Percentiles rank a stretch among this genome's conserved stretches.
Conservation (phyloP, 2,113 vertebrate genomes). For the Balaeniceps rex region DNA sequence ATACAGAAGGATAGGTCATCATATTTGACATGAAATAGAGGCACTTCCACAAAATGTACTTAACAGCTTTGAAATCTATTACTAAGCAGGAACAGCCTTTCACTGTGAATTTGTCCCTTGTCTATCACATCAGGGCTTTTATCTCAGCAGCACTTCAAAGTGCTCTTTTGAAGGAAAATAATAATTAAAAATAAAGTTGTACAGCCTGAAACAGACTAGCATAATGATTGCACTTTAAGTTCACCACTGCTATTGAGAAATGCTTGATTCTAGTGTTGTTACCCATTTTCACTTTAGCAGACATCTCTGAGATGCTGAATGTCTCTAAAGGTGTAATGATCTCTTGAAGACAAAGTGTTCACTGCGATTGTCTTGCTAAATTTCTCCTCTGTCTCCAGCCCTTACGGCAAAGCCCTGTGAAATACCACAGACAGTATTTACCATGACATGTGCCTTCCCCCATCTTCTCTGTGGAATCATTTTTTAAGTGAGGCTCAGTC, state of each 20-base stretch:
- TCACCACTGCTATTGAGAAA: not conserved
- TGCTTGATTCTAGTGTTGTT: not conserved
- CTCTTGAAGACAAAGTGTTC: not conserved
- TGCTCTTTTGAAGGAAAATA: slow-evolving; percentile 35
- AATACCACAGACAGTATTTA: not conserved
- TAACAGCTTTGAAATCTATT: slow-evolving; percentile 37
- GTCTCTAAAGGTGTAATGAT: not conserved
- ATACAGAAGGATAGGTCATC: not conserved
- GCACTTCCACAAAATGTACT: not conserved
- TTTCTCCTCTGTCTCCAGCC: not conserved
- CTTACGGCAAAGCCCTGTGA: not conserved
- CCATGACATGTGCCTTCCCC: not conserved
- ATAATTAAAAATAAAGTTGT: slow-evolving; percentile 42
- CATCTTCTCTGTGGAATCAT: not conserved
- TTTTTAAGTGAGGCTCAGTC: not conserved
- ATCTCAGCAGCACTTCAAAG: slow-evolving; percentile 1
- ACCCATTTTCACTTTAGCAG: not conserved
- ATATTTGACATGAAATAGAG: slow-evolving; percentile 18
- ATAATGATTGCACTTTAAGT: not conserved
- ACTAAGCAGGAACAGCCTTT: not conserved
- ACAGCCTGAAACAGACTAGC: not conserved
- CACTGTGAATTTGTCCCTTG: not conserved
- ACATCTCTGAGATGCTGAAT: not conserved
- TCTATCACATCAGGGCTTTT: not conserved
- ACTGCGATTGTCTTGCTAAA: not conserved